phyloP scores from a whole-genome alignment of 2,797 vertebrate genomes.

The Sylvilagus floridanus region DNA sequence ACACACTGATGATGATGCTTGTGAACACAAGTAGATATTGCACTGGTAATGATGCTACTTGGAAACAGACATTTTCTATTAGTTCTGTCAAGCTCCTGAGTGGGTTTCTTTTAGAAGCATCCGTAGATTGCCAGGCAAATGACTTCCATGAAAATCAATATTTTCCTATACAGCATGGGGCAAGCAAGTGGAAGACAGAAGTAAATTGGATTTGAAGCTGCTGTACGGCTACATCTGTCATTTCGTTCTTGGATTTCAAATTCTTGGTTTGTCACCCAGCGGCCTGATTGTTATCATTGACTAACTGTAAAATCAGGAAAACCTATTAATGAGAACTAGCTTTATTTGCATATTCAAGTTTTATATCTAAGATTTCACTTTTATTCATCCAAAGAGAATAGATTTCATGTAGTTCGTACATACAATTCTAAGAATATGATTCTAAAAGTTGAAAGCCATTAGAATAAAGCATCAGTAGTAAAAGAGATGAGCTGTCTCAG shows the following conservation, averaged over 20 bases:
- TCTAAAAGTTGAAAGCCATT: background rate
- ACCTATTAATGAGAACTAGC: conserved; percentile 17
- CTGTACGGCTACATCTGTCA: background rate
- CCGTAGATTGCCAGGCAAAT: background rate
- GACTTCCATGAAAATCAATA: background rate
- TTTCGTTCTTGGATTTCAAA: conserved; percentile 21
- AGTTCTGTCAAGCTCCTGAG: background rate
- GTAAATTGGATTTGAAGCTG: background rate
- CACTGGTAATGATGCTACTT: conserved; percentile 16
- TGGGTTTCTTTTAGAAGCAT: background rate
- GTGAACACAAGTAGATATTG: conserved; percentile 10
- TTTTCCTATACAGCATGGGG: background rate
- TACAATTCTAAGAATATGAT: no score
- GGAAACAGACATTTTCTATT: conserved; percentile 46
- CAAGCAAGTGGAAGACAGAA: conserved; percentile 42
- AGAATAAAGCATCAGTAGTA: background rate
- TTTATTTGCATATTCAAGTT: background rate
- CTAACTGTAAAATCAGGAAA: conserved; percentile 25
- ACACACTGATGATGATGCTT: background rate
- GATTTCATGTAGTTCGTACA: no score
- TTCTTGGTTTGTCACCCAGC: background rate
- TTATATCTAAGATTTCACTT: background rate
- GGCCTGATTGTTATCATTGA: conserved; percentile 24
- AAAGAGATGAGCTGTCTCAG: background rate
- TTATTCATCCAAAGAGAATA: background rate